phyloP scores from a whole-genome alignment of 2,113 vertebrate genomes.

The Sebastes schlegelii region DNA sequence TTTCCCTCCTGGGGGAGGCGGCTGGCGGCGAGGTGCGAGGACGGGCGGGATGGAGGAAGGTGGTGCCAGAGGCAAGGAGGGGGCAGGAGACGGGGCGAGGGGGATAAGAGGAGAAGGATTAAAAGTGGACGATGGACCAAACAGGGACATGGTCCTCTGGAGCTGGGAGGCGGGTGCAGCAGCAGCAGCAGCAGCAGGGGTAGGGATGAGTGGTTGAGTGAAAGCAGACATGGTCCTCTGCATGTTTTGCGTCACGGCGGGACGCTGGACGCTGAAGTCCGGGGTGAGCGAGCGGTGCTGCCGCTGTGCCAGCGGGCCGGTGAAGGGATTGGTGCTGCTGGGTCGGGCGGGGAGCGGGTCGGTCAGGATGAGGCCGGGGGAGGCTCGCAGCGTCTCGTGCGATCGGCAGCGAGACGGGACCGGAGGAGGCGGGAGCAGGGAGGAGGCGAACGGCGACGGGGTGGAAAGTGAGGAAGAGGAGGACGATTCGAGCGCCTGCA shows the following conservation, averaged over 20 bases:
- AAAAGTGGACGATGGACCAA: slow-evolving; percentile 38
- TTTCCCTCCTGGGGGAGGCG: slow-evolving; percentile 48
- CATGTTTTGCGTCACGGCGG: slow-evolving; percentile 55
- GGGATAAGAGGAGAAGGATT: slow-evolving; percentile 28
- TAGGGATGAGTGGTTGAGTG: slow-evolving; percentile 68
- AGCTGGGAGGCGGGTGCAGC: slow-evolving; percentile 47
- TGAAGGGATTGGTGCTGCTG: slow-evolving; percentile 89
- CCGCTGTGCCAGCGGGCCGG: slow-evolving; percentile 73
- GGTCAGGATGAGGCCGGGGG: slow-evolving; percentile 81
- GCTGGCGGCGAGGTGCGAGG: slow-evolving; percentile 58
- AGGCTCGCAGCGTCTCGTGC: slow-evolving; percentile 83
- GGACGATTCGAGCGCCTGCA: slow-evolving; percentile 68
- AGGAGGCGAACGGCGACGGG: slow-evolving; percentile 56
- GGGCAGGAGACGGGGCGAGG: slow-evolving; percentile 5
- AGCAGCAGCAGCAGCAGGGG: slow-evolving; percentile 57
- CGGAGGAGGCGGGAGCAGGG: slow-evolving; percentile 85
- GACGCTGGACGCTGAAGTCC: slow-evolving; percentile 69
- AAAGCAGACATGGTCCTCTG: slow-evolving; percentile 65
- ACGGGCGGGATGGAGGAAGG: slow-evolving; percentile 64
- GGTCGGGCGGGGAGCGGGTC: slow-evolving; percentile 77
- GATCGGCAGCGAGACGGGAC: slow-evolving; percentile 84
- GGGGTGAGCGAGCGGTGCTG: slow-evolving; percentile 71
- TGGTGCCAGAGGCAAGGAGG: slow-evolving; percentile 59
- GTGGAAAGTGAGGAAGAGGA: slow-evolving; percentile 65
- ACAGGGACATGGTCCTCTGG: slow-evolving; percentile 53